Evolutionary conservation across 2,797 vertebrate species (phyloP), one percentile per base, ranked within the genome.

Genomic region (Apogon hyalosoma): DNA sequence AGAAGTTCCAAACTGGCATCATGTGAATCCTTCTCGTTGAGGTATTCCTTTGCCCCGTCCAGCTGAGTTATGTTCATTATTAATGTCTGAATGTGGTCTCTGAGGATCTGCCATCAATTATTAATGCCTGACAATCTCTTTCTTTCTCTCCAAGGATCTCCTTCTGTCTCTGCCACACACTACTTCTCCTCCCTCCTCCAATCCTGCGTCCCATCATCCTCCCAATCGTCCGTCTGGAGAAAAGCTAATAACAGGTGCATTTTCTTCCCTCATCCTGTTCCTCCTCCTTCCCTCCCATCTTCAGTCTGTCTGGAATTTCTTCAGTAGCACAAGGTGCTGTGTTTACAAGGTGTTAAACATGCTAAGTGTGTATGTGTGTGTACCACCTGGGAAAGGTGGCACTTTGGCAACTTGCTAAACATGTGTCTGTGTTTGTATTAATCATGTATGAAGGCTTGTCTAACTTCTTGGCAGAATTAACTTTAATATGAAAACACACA

Each of bases 241-340:
- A 89, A 87, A 88, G 80, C 85, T 88, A 85, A 91, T 80, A 91
- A 82, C 89, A 90, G 84, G 83, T 90, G 84, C 76, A 66, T 83
- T 59, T 52, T 73, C 56, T 55, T 78, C 53, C 60, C 41, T 31
- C 50, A 12, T 49, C 31, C 3, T 59, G 53, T 55, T 69, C 59
- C 53, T 60, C 19, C 3, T 70, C 45, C 24, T 69, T 16, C 58
- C 28, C 50, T 36, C 51, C 59, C 14, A n/a, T 83, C 79, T 83
- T 83, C 71, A 73, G 40, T 67, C 76, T 70, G 78, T 63, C 36
- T 57, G 41, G 12, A 53, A 57, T 64, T 68, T 77, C 82, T 75
- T 81, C 66, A 10, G 46, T 73, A 58, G 80, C 78, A 60, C 36
- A 61, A 7, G 60, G 52, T 13, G 45, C 48, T 69, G 46, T 48